These are phyloP conservation scores for Pelosia muscerda DNA, from an alignment of 2,888 invertebrate genomes.

Conservation along the genomic window DNA sequence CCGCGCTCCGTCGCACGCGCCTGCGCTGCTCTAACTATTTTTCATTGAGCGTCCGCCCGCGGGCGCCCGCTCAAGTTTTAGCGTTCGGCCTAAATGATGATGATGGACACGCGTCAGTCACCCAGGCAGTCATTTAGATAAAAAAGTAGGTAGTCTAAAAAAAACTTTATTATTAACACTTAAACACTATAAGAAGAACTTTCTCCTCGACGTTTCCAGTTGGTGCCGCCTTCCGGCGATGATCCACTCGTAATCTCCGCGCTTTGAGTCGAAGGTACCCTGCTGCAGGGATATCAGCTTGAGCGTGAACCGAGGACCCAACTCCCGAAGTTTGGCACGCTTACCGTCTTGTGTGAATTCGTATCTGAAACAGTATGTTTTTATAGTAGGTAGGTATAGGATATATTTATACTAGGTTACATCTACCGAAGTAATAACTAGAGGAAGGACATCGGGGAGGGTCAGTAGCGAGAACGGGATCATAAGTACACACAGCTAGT, in stretches of 20 bases:
- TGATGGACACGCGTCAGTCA: too few relatives aligned
- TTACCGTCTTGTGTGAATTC: conserved; percentile 94
- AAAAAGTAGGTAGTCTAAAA: conserved; percentile 12
- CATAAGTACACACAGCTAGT: too few relatives aligned
- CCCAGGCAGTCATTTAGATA: background rate
- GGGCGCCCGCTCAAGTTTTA: too few relatives aligned
- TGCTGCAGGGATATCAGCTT: conserved; percentile 97
- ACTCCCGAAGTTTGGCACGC: conserved; percentile 92
- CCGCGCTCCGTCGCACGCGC: too few relatives aligned
- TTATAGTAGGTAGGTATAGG: too few relatives aligned
- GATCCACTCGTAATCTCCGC: conserved; percentile 99
- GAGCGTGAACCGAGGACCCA: conserved; percentile 99
- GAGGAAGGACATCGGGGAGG: too few relatives aligned
- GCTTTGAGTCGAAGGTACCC: conserved; percentile 98
- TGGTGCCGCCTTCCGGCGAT: conserved; percentile 96
- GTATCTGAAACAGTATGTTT: conserved; percentile 87
- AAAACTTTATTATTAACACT: conserved; percentile 43
- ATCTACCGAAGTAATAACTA: too few relatives aligned
- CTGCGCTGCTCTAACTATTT: too few relatives aligned
- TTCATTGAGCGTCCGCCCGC: too few relatives aligned
- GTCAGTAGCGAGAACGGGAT: too few relatives aligned
- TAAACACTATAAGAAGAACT: conserved; percentile 93
- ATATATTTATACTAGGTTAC: too few relatives aligned
- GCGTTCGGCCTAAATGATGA: too few relatives aligned
- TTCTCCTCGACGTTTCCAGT: conserved; percentile 96